A percentile compares a stretch with the other conserved stretches of the same genome.
phyloP scores from a whole-genome alignment of 2,113 vertebrate species.

The Colinus virginianus region DNA sequence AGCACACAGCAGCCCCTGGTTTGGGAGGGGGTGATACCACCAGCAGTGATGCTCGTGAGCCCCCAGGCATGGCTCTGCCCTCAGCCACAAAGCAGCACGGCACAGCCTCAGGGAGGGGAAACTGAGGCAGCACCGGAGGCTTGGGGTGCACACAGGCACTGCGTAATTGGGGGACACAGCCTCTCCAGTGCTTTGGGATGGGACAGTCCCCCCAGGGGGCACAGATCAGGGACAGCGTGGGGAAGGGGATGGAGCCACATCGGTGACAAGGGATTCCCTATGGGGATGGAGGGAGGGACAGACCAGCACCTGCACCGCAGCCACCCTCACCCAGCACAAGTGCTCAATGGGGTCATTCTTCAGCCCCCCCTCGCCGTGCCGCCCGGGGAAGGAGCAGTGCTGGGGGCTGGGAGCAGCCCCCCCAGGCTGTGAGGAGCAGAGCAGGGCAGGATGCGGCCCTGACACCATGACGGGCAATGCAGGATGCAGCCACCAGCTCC shows the following conservation, averaged over 20 bases:
- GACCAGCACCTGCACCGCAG: not conserved
- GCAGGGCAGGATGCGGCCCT: not conserved
- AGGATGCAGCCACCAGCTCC: not conserved
- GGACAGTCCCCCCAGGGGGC: not conserved
- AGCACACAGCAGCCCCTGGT: not conserved
- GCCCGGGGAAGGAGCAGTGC: not conserved
- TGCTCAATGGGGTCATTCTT: conserved; percentile 44
- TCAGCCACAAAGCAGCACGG: not conserved
- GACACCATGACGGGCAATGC: fast-evolving
- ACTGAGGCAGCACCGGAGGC: not conserved
- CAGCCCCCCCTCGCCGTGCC: not conserved
- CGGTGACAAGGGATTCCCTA: not conserved
- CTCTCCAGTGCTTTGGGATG: fast-evolving
- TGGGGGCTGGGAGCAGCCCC: not conserved
- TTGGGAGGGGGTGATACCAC: not conserved
- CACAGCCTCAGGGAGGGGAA: not conserved
- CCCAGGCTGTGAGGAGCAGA: not conserved
- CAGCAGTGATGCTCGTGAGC: not conserved
- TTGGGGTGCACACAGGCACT: not conserved
- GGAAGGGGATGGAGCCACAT: not conserved
- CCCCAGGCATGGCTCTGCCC: not conserved
- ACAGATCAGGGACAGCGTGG: not conserved
- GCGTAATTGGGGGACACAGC: fast-evolving
- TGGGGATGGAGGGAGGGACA: not conserved
- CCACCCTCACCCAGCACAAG: not conserved